Conservation (phyloP, 2,797 vertebrate genomes). For the Protosalanx chinensis region DNA sequence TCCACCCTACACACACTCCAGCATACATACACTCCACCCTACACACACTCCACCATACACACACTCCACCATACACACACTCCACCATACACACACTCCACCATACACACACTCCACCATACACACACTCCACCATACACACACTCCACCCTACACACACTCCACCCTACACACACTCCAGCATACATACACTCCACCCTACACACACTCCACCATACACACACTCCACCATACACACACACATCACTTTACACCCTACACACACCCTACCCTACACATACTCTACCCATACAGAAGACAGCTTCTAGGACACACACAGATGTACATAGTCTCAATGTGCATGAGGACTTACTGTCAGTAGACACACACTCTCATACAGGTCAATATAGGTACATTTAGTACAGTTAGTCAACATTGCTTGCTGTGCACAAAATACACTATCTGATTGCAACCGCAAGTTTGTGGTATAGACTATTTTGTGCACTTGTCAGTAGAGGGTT, state of each 20-base stretch:
- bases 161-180: no score
- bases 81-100: no score
- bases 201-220: no score
- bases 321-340: conserved; percentile 10
- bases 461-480: conserved; percentile 25
- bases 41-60: no score
- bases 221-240: no score
- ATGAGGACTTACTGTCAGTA: conserved; percentile 14
- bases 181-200: not conserved
- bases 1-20: no score
- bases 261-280: not conserved
- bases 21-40: no score
- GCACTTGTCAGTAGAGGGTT: conserved; percentile 5
- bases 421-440: conserved; percentile 21
- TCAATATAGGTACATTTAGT: conserved; percentile 3
- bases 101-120: no score
- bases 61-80: no score
- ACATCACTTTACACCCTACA: no score
- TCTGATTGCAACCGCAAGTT: conserved; percentile 13
- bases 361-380: not conserved
- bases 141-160: no score
- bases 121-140: not conserved
- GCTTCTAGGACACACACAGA: not conserved
- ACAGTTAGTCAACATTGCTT: conserved; percentile 5
- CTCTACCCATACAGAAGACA: not conserved